Conservation (phyloP, 2,888 invertebrate species). For the Hedya salicella region DNA sequence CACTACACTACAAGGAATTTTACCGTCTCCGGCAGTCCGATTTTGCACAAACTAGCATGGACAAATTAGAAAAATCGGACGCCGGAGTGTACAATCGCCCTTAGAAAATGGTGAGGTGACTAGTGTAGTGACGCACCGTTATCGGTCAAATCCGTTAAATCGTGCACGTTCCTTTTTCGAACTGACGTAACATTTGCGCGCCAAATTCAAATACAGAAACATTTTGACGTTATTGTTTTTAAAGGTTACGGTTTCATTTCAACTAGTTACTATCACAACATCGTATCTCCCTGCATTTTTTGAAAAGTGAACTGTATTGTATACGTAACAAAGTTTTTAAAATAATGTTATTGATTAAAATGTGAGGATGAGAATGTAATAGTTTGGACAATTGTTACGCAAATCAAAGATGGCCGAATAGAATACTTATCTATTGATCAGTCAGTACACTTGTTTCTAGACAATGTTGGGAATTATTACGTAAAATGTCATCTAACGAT, state of each 20-base stretch:
- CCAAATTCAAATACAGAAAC: slow-evolving; percentile 15
- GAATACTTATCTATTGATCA: not conserved
- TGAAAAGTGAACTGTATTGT: not conserved
- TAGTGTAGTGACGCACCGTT: not conserved
- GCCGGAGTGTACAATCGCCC: too few species aligned
- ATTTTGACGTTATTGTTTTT: slow-evolving; percentile 16
- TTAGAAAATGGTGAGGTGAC: too few species aligned
- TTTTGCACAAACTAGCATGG: too few species aligned
- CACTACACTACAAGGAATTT: too few species aligned
- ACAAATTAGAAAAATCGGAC: too few species aligned
- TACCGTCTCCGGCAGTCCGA: too few species aligned
- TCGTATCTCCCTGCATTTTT: not conserved
- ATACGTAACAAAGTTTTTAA: not conserved
- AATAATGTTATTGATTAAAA: not conserved
- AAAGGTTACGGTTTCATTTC: slow-evolving; percentile 9
- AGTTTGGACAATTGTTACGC: slow-evolving; percentile 4
- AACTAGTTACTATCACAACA: not conserved
- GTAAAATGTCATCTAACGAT: slow-evolving; percentile 7
- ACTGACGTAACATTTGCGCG: slow-evolving; percentile 13
- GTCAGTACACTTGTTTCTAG: slow-evolving; percentile 11
- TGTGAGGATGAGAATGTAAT: not conserved
- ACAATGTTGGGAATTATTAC: slow-evolving; percentile 5
- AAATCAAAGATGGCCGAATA: slow-evolving; percentile 8
- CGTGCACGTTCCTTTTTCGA: not conserved
- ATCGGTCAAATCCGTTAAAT: not conserved